These are phyloP conservation scores for Chrosomus eos DNA, from an alignment of 2,797 vertebrate species.

Conservation along the genomic window DNA sequence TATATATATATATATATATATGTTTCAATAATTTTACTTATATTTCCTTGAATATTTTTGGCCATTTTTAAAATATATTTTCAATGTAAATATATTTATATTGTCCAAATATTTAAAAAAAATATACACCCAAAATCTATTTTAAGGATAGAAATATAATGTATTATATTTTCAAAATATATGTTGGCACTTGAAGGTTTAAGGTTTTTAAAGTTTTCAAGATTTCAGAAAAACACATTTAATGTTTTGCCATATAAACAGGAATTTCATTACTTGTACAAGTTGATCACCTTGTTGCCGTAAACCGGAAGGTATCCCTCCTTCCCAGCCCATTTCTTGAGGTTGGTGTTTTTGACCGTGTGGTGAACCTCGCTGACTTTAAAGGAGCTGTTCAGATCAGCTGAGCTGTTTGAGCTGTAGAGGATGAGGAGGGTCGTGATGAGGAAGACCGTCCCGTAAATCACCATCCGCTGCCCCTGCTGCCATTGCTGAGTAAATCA, in stretches of 20 bases:
- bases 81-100: not conserved
- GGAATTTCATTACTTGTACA: not conserved
- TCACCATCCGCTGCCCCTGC: constrained; percentile 85
- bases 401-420: constrained; percentile 72
- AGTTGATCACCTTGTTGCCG: constrained; percentile 85
- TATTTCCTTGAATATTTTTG: no score
- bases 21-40: not conserved
- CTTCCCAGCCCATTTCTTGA: constrained; percentile 87
- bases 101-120: not conserved
- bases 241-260: not conserved
- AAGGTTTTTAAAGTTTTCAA: no score
- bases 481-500: constrained; percentile 63
- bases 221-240: no score
- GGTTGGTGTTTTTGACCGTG: constrained; percentile 71
- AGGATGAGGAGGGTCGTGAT: constrained; percentile 93
- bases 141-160: not conserved
- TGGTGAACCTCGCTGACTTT: constrained; percentile 64
- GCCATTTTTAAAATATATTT: no score
- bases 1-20: no score
- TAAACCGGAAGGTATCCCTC: constrained; percentile 84
- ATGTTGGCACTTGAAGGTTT: not conserved
- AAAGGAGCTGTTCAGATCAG: constrained; percentile 76
- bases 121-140: not conserved
- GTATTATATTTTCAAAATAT: not conserved
- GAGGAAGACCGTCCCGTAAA: constrained; percentile 86